phyloP scores from a whole-genome alignment of 2,888 invertebrate species.

The Dryobotodes eremita region DNA sequence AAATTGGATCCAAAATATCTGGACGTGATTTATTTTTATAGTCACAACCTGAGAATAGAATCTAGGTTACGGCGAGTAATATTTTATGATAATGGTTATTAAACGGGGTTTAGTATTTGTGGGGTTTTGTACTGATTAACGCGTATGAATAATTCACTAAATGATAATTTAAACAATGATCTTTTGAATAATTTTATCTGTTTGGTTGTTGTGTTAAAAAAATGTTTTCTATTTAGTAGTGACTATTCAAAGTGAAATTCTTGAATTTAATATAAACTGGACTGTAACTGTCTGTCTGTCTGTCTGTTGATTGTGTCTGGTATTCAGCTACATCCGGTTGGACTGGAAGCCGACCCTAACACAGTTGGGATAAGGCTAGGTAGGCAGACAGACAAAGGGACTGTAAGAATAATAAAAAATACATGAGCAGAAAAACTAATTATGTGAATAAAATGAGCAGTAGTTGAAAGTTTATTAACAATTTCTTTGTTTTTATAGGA shows the following conservation, averaged over 20 bases:
- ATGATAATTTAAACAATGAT: background rate
- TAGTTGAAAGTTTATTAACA: background rate
- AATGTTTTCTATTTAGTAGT: background rate
- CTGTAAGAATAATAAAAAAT: no score
- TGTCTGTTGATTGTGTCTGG: no score
- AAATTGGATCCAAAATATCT: constrained; percentile 59
- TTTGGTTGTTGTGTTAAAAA: background rate
- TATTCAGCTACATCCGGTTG: no score
- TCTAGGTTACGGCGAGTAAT: constrained; percentile 15
- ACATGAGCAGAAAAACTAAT: background rate
- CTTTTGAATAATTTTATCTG: background rate
- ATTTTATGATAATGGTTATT: background rate
- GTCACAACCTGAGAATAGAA: constrained; percentile 22
- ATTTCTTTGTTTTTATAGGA: background rate
- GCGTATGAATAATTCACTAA: background rate
- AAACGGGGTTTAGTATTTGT: background rate
- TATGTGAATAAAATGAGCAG: background rate
- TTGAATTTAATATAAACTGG: no score
- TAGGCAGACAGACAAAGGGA: no score
- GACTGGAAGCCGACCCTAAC: no score
- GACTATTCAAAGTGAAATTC: background rate
- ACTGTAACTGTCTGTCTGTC: no score
- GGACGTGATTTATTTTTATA: constrained; percentile 49
- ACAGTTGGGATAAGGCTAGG: no score
- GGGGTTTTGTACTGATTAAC: background rate